Evolutionary conservation across 2,797 vertebrate species (phyloP).

Genomic region (Malurus splendens): DNA sequence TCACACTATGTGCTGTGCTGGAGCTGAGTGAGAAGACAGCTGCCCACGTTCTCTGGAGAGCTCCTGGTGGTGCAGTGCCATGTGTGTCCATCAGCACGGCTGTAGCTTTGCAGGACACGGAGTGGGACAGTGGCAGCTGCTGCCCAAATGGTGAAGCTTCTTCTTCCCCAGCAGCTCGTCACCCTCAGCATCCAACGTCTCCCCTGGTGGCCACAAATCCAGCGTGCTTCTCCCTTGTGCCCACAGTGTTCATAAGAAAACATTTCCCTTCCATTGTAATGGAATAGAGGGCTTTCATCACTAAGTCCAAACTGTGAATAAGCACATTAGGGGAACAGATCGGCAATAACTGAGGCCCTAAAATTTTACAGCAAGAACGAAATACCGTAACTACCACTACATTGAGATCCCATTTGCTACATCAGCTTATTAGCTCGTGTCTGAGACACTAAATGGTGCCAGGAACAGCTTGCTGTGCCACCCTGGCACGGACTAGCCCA

Average conservation of each 20-base stretch:
- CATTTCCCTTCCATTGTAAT: background rate
- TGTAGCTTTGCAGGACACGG: rapidly evolving
- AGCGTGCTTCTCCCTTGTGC: background rate
- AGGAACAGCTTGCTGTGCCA: background rate
- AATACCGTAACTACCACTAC: background rate
- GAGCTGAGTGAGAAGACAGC: background rate
- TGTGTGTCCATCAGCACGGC: rapidly evolving
- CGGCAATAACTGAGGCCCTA: background rate
- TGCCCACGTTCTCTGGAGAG: rapidly evolving
- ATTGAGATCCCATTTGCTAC: background rate
- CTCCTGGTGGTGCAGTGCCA: background rate
- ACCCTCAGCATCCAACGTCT: background rate
- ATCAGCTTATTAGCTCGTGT: background rate
- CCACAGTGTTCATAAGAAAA: background rate
- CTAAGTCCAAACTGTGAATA: background rate
- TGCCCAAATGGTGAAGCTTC: background rate
- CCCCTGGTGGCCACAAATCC: no score
- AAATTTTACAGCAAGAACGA: background rate
- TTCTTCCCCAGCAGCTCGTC: background rate
- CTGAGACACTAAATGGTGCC: background rate
- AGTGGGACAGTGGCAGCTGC: rapidly evolving
- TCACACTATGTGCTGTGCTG: rapidly evolving
- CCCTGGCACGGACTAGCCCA: background rate
- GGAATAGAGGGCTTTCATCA: background rate
- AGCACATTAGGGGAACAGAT: background rate